Conservation (phyloP, 2,888 invertebrate species). For the Zhengitettix transpicula region DNA sequence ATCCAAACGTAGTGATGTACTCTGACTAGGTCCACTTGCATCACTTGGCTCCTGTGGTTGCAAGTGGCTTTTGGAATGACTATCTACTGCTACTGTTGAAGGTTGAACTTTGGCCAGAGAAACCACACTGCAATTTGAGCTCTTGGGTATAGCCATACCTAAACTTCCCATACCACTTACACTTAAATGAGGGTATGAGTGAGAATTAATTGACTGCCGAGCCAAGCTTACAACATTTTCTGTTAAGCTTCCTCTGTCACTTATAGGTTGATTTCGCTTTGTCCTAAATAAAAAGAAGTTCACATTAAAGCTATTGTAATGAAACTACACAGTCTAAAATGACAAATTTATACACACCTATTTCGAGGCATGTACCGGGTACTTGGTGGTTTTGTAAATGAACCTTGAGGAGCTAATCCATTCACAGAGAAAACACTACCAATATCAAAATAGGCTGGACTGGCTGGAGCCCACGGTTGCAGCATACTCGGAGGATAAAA, state of each 20-base stretch:
- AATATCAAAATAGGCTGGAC: constrained; percentile 45
- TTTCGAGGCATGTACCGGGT: constrained; percentile 28
- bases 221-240: constrained; percentile 3
- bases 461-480: constrained; percentile 31
- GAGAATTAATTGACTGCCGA: constrained; percentile 2
- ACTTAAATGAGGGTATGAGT: constrained; percentile 8
- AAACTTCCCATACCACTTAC: constrained; percentile 3
- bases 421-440: constrained; percentile 55
- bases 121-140: constrained; percentile 4
- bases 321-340: background rate
- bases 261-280: constrained; percentile 13
- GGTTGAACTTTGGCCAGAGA: background rate
- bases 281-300: constrained; percentile 12
- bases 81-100: constrained; percentile 5
- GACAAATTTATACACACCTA: constrained; percentile 13
- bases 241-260: constrained; percentile 9
- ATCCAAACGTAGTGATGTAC: constrained; percentile 4
- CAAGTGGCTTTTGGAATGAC: constrained; percentile 12
- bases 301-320: background rate
- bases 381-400: constrained; percentile 38
- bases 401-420: constrained; percentile 49
- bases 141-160: constrained; percentile 5
- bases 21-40: constrained; percentile 9
- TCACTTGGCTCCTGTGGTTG: constrained; percentile 7
- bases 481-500: constrained; percentile 43